phyloP scores from a whole-genome alignment of 2,888 invertebrate genomes.

The Petrolisthes manimaculis region DNA sequence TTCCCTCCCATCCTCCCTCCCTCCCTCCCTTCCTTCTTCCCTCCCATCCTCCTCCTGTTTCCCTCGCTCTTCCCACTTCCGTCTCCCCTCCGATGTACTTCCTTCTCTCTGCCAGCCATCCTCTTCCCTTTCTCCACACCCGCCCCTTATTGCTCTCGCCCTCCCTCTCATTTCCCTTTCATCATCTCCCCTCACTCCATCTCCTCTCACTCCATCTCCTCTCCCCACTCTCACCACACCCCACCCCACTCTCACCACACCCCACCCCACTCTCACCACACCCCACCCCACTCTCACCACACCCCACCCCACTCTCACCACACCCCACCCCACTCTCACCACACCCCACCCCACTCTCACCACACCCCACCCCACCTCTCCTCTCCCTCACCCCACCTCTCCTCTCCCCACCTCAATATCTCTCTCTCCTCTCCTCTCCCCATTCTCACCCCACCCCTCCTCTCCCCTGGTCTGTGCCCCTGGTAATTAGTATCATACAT shows the following conservation, averaged over 20 bases:
- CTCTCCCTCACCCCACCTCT: neutral
- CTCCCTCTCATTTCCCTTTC: neutral
- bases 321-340: no score
- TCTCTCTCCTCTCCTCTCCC: neutral
- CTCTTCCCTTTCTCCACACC: neutral
- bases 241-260: no score
- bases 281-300: no score
- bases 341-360: no score
- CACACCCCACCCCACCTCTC: neutral
- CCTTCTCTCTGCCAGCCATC: neutral
- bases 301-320: no score
- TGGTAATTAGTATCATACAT: slow-evolving; percentile 59
- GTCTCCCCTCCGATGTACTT: neutral
- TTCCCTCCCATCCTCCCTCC: neutral
- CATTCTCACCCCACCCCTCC: slow-evolving; percentile 11
- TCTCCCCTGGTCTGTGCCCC: slow-evolving; percentile 19
- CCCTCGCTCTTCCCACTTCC: neutral
- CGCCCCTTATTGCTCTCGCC: neutral
- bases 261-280: no score
- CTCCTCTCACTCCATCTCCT: no score
- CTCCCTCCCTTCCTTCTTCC: neutral
- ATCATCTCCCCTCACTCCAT: no score
- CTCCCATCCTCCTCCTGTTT: neutral
- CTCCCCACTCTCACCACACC: no score
- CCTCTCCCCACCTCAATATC: neutral